Base-by-base conservation (phyloP, 64 coral and sea anemone species). In the Montipora efflorescens region DNA sequence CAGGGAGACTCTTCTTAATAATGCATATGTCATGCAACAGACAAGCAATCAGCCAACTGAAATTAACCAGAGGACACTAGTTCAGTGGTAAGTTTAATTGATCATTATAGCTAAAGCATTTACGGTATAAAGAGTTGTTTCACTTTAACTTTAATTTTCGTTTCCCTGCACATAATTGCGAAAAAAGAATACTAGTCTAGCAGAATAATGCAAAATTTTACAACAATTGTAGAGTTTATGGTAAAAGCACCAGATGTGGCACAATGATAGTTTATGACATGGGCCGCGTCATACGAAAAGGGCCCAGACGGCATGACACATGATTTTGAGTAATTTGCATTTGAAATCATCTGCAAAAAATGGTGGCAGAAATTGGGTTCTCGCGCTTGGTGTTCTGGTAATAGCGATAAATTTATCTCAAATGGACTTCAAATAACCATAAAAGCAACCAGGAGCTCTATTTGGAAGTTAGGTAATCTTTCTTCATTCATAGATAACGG, bases 31-130 rank as follows among this genome's bases (percentile, higher is more conserved):
- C 0, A 96, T 89, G 95, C 18, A 66, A 4, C 67, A 89, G 47
- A 93, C 86, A 6, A 61, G 21, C 0, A 93, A 90, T 2, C 90
- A 96, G 48, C 71, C 93, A 52, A 70, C 80, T 3, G 84, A 92
- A 51, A 72, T 93, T 45, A 96, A 96, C 72, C 78, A 92, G 50
- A 83, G 58, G 44, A 90, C 79, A 12, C 14, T 96, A 13, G 47
- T 44, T 15, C 74, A 87, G n/a, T 92, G 53, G 16, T 52, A 84
- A 15, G 79, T 48, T 84, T 14, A 7, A 74, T 55, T 82, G 36
- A 57, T 57, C 11, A 57, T 8, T 8, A 57, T 57, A 57, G 53
- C 6, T 11, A 57, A 11, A 8, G 53, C 53, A 57, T 57, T 57
- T 57, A 57, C 53, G 2, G 0, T 57, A 57, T 6, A 57, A 11